Base-by-base conservation (phyloP, 2,113 vertebrate species). In the Setophaga coronata region DNA sequence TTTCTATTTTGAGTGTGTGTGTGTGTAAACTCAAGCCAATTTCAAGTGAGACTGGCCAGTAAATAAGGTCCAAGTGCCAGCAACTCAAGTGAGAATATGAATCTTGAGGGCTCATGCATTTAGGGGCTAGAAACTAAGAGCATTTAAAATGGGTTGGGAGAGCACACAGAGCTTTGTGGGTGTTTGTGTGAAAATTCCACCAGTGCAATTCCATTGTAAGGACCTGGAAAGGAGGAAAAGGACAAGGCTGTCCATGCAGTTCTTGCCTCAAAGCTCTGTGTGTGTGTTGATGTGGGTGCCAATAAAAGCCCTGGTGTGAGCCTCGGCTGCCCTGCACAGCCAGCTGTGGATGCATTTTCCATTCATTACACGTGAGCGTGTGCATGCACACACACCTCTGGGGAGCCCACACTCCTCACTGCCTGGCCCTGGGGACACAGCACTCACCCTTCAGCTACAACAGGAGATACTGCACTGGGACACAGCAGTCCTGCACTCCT, bases 231-330 rank as follows among this genome's bases (percentile, higher is more conserved):
- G 31, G 16, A 94, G 13, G 36, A 60, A 78, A 34, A 74, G 19
- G 33, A 67, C 4, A 1, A 11, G 28, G 19, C 36, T 60, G 36
- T 18, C 61, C 0, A 0, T 0, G 1, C 19, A 76, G 61, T 1
- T 67, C 57, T 34, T 56, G 29, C 33, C 20, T 12, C 40, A 84
- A 3, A 14, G 43, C n/a, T 66, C 6, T 67, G 36, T 45, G 31
- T 31, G n/a, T n/a, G 13, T 34, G 29, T 48, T 80, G 40, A 33
- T 5, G 15, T 48, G 36, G 21, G 40, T 72, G 45, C 43, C 53
- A 82, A 2, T 13, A 76, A 48, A 42, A 67, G 70, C 73, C 57
- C 17, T 31, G 36, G 11, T 48, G 13, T 38, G 36, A 84, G 77
- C 14, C 60, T 33, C 42, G 62, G 74, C 19, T 69, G 25, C 65